Percentiles rank a stretch among this genome's conserved stretches.
phyloP scores from a whole-genome alignment of 2,797 vertebrate species.

The Epinephelus coioides region DNA sequence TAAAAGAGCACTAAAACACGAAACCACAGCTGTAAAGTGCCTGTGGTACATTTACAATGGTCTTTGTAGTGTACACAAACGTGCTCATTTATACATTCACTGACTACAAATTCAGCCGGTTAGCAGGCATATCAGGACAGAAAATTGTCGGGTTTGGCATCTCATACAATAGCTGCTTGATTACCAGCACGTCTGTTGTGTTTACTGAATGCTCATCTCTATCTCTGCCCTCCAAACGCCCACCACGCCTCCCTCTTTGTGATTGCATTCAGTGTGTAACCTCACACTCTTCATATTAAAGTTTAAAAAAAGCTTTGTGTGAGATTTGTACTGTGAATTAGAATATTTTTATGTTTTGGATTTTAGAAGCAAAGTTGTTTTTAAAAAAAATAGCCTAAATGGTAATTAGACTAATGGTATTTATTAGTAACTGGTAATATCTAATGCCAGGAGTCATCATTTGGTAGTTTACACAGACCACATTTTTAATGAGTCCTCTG shows the following conservation, averaged over 20 bases:
- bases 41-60: neutral
- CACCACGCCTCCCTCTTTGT: neutral
- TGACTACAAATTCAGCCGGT: slow-evolving; percentile 14
- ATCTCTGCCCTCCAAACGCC: slow-evolving; percentile 13
- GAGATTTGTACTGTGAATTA: neutral
- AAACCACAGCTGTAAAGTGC: neutral
- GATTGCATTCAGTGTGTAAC: slow-evolving; percentile 18
- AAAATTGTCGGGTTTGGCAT: slow-evolving; percentile 50
- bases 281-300: slow-evolving; percentile 13
- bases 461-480: neutral
- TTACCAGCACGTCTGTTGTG: slow-evolving; percentile 52
- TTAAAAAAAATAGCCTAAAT: neutral
- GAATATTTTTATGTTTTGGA: neutral
- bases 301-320: neutral
- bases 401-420: slow-evolving; percentile 1
- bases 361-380: neutral
- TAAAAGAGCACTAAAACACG: slow-evolving; percentile 8
- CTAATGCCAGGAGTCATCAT: neutral
- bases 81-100: slow-evolving; percentile 25
- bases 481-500: slow-evolving; percentile 31
- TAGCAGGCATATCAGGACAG: slow-evolving; percentile 17
- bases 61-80: slow-evolving; percentile 8
- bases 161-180: slow-evolving; percentile 72
- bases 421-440: neutral
- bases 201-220: slow-evolving; percentile 51